These are phyloP conservation scores for Ectemnius lituratus DNA, from an alignment of 2,888 invertebrate species.

Conservation along the genomic window DNA sequence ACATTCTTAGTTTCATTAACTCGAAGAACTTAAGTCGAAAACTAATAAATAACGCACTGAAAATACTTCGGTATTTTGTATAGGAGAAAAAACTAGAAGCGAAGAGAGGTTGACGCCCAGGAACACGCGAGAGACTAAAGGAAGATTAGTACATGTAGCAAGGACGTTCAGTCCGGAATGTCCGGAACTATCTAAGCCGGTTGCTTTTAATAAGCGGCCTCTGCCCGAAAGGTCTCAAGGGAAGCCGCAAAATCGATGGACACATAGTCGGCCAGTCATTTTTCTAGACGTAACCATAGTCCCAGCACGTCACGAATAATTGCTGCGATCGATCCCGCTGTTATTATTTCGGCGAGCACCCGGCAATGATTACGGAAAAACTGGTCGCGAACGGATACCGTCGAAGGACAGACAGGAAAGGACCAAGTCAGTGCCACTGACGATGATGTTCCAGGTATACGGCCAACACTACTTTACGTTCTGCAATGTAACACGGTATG, in stretches of 20 bases:
- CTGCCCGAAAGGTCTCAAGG: conserved; percentile 40
- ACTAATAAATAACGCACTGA: not conserved
- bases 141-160: conserved; percentile 37
- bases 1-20: too few species aligned
- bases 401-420: conserved; percentile 25
- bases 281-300: conserved; percentile 55
- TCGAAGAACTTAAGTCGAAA: too few species aligned
- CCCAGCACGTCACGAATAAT: conserved; percentile 55
- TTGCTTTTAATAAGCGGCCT: conserved; percentile 55
- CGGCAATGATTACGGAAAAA: conserved; percentile 62
- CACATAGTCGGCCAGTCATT: conserved; percentile 28
- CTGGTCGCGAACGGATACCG: conserved; percentile 27
- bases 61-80: too few species aligned
- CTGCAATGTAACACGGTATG: not conserved
- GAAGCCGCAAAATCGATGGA: conserved; percentile 54
- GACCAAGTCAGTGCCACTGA: conserved; percentile 17
- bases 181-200: conserved; percentile 18
- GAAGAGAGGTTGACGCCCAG: not conserved
- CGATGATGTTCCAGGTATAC: not conserved
- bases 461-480: not conserved
- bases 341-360: conserved; percentile 40
- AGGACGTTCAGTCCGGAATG: conserved; percentile 19
- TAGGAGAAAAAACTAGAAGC: not conserved
- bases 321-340: conserved; percentile 38
- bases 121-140: not conserved